Evolutionary conservation across 1,140 invertebrate species (phyloP).

Genomic region (Drosophila littoralis): DNA sequence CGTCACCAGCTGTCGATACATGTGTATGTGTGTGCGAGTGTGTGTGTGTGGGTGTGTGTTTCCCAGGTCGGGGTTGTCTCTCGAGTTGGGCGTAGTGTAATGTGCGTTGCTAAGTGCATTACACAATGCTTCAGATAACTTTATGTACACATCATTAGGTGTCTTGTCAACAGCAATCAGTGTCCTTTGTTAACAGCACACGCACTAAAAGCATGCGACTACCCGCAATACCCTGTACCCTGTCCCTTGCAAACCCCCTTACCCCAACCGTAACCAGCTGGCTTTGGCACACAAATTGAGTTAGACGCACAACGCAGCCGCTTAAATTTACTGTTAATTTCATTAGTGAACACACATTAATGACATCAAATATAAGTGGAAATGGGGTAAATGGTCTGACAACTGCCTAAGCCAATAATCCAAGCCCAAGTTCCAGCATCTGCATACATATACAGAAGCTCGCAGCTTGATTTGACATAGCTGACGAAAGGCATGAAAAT

Average conservation of each 20-base stretch:
- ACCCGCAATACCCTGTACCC: not conserved
- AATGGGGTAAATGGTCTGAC: not conserved
- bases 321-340: conserved; percentile 78
- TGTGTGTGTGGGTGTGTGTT: not conserved
- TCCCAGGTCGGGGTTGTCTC: not conserved
- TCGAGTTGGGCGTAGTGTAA: not conserved
- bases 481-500: conserved; percentile 4
- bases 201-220: conserved; percentile 50
- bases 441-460: not conserved
- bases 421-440: not conserved
- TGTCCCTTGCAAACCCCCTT: not conserved
- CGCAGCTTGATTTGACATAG: not conserved
- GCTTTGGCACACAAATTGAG: conserved; percentile 68
- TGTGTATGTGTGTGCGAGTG: not conserved
- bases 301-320: conserved; percentile 68
- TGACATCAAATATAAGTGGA: conserved; percentile 41
- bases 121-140: conserved; percentile 56
- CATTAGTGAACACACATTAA: conserved; percentile 72
- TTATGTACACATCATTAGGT: conserved; percentile 57
- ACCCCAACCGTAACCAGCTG: too few species aligned
- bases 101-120: conserved; percentile 42
- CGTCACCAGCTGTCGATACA: conserved; percentile 9
- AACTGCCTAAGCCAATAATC: conserved; percentile 62
- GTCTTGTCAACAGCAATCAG: conserved; percentile 66
- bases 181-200: conserved; percentile 62